Evolutionary conservation across 2,113 vertebrate species (phyloP), one percentile per base, ranked within the genome.

Genomic region (Cathartes aura): DNA sequence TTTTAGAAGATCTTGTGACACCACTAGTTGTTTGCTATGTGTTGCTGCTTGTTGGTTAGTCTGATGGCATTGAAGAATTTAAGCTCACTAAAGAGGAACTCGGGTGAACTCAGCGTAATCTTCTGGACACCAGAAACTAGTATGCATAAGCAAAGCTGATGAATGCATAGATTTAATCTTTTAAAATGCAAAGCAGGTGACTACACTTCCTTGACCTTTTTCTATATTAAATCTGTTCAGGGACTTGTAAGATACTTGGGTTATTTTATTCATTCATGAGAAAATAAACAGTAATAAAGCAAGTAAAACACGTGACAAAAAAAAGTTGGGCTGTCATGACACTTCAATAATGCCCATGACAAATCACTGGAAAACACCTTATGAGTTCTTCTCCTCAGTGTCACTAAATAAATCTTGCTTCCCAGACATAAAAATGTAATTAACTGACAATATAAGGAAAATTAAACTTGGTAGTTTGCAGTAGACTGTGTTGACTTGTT

Each of bases 241-340:
- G 67, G 36, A 63, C 63, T 59, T 89, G 17, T 62, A 43, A 70
- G 58, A 10, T 81, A 71, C 32, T 67, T 95, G 30, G 9, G 15
- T 55, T 87, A 29, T 92, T 72, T 85, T 72, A 20, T 72, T 68
- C 5, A 30, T 55, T 78, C 30, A 27, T 43, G 40, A 68, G 81
- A 82, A 91, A 84, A 38, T 34, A 72, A 90, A 90, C 22, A 52
- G 36, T 74, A 52, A 70, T 84, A 70, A 85, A 79, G 34, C 52
- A 79, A 92, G 59, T 38, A 63, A 87, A 89, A 14, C 7, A 42
- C 52, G 50, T 47, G 32, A 47, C 13, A 88, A 80, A 85, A 90
- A 45, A 60, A 15, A 18, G 20, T 7, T 76, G 59, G 18, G 23
- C 60, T 58, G 15, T 71, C 47, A 38, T 42, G 50, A 50, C 68